Base-by-base conservation (phyloP, 2,888 invertebrate species). In the Priocnemis perturbator region DNA sequence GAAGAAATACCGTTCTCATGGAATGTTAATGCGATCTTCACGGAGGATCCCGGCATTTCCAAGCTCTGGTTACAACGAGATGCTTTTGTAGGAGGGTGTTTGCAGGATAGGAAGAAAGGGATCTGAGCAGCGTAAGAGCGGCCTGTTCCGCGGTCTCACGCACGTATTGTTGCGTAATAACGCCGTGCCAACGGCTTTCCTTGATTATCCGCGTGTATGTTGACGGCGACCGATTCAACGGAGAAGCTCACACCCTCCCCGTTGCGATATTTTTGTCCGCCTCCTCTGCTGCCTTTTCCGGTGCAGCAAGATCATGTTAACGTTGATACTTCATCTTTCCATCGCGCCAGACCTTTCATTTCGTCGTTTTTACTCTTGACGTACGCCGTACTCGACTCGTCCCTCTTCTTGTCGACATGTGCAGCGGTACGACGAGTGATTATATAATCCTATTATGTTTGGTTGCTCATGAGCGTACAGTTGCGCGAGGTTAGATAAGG, bases 11-110 rank as follows among this genome's bases (percentile, higher is more conserved):
- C 87, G 85, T 87, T 88, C 87, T 87, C 87, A 85, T 87, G 86
- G 87, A 88, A 88, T 88, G 85, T 88, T 87, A 88, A 88, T 88
- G 87, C 83, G 85, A 86, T 86, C 84, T 79, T 78, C 30, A n/a
- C 19, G 17, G 50, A 2, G 17, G 50, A 50, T 50, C 17, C n/a
- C 19, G n/a, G 17, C 50, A 50, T 19, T 19, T 50, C 50, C 14
- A 19, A 19, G 19, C 50, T 75, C 65, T 64, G 62, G 69, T 67
- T 62, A 64, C 59, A 66, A 61, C 63, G 50, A 19, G 50, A 50
- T 50, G 19, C 37, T 37, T 11, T 37, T 37, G 37, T 5, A 50
- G 50, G 15, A 21, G 30, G 50, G 61, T 50, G 60, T 20, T 20
- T 17, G 55, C n/a, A n/a, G n/a, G 50, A 48, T 48, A 61, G 50